Conservation (phyloP, 2,888 invertebrate genomes). For the Microctonus aethiopoides region DNA sequence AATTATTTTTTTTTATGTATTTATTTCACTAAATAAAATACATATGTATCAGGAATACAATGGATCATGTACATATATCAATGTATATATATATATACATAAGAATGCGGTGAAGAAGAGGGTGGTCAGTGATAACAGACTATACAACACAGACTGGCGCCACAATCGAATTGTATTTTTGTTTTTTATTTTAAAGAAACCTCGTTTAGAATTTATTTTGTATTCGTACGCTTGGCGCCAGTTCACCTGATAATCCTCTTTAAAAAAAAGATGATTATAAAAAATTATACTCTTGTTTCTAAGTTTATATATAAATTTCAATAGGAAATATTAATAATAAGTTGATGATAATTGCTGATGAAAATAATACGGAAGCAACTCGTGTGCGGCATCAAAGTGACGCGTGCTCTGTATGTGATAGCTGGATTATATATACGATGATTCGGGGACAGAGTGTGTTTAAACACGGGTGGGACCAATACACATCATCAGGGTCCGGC, state of each 20-base stretch:
- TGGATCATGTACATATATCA: neutral
- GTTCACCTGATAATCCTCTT: neutral
- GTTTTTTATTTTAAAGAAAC: slow-evolving; percentile 32
- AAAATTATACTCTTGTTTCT: neutral
- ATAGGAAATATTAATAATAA: no score
- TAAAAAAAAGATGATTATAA: neutral
- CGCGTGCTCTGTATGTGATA: slow-evolving; percentile 31
- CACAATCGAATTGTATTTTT: slow-evolving; percentile 14
- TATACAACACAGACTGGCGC: slow-evolving; percentile 28
- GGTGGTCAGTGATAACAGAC: slow-evolving; percentile 35
- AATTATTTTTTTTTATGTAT: neutral
- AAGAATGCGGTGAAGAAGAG: slow-evolving; percentile 21
- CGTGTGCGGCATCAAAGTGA: slow-evolving; percentile 10
- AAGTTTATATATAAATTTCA: no score
- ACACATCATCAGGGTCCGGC: neutral
- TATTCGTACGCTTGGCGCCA: slow-evolving; percentile 15
- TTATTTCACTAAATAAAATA: neutral
- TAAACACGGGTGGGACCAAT: slow-evolving; percentile 27
- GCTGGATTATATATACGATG: slow-evolving; percentile 27
- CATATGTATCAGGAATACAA: slow-evolving; percentile 22
- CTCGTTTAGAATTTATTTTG: slow-evolving; percentile 31
- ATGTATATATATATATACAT: neutral
- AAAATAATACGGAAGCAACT: neutral
- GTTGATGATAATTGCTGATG: no score
- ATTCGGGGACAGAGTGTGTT: slow-evolving; percentile 15